Evolutionary conservation across 1,140 invertebrate genomes (phyloP).

Genomic region (Brachionus angularis): DNA sequence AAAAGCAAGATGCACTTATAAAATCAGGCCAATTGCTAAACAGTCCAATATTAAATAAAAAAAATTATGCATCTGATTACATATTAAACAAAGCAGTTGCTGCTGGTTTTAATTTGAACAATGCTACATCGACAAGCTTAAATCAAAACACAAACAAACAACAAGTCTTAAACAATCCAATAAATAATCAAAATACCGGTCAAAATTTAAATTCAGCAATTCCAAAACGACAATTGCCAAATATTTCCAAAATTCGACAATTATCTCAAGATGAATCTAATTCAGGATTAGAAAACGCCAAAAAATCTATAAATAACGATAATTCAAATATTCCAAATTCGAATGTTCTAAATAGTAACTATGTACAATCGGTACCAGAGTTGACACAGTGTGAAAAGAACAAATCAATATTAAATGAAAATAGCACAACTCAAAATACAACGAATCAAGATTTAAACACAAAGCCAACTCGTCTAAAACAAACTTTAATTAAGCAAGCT

Average conservation of each 20-base stretch:
- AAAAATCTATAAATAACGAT: no score
- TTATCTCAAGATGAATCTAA: constrained; percentile 10
- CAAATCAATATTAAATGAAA: no score
- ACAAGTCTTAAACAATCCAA: no score
- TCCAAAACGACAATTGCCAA: constrained; percentile 9
- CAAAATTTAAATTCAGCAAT: not conserved
- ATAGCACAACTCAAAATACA: constrained; percentile 32
- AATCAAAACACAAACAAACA: no score
- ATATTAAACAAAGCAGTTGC: not conserved
- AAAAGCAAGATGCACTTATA: constrained; percentile 28
- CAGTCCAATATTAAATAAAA: not conserved
- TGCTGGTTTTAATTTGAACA: no score
- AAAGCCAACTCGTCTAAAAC: constrained; percentile 6
- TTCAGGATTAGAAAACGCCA: not conserved
- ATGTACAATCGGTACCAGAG: no score
- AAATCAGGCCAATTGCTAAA: not conserved
- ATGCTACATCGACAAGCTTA: no score
- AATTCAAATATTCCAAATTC: no score
- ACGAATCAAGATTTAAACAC: constrained; percentile 21
- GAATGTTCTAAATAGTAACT: no score
- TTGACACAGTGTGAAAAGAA: no score
- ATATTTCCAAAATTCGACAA: constrained; percentile 2
- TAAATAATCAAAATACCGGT: not conserved
- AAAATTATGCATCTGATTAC: not conserved
- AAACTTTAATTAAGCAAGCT: constrained; percentile 21